Percentiles rank a stretch among this genome's conserved stretches.
These are phyloP conservation scores for Clytia hemisphaerica DNA, from an alignment of 30 jellyfish, hydroid and myxozoan genomes.

Conservation along the genomic window DNA sequence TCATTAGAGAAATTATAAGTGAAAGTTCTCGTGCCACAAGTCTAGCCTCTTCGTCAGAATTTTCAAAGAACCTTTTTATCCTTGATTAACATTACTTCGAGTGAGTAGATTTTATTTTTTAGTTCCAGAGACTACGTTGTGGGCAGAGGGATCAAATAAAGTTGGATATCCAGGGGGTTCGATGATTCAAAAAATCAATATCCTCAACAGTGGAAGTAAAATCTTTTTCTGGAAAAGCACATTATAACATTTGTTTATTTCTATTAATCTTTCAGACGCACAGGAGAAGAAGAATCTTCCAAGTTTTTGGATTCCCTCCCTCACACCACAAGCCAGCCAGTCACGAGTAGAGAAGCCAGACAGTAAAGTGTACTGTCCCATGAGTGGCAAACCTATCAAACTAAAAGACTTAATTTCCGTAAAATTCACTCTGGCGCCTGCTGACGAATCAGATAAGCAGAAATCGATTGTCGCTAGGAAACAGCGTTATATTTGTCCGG, in stretches of 20 bases:
- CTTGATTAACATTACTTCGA: no score
- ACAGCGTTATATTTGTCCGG: slow-evolving; percentile 79
- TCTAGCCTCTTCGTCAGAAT: no score
- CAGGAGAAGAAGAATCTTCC: slow-evolving; percentile 52
- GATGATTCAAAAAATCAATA: no score
- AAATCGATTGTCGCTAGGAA: slow-evolving; percentile 38
- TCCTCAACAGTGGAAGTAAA: no score
- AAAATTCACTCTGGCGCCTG: slow-evolving; percentile 61
- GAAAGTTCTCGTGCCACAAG: no score
- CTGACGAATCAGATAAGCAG: slow-evolving; percentile 27
- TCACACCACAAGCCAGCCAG: slow-evolving; percentile 79
- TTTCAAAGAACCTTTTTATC: no score
- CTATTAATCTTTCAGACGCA: slow-evolving; percentile 12
- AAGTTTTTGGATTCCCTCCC: slow-evolving; percentile 90
- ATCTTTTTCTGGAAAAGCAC: no score
- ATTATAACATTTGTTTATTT: not conserved
- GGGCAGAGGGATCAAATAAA: no score
- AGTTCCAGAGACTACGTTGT: no score
- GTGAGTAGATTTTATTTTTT: no score
- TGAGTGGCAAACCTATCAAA: slow-evolving; percentile 64
- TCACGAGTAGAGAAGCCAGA: slow-evolving; percentile 62
- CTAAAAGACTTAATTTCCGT: slow-evolving; percentile 65
- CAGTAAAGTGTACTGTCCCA: slow-evolving; percentile 72
- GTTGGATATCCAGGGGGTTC: no score
- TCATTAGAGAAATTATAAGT: no score